Evolutionary conservation across 1,140 invertebrate genomes (phyloP).

Genomic region (Amyelois transitella): DNA sequence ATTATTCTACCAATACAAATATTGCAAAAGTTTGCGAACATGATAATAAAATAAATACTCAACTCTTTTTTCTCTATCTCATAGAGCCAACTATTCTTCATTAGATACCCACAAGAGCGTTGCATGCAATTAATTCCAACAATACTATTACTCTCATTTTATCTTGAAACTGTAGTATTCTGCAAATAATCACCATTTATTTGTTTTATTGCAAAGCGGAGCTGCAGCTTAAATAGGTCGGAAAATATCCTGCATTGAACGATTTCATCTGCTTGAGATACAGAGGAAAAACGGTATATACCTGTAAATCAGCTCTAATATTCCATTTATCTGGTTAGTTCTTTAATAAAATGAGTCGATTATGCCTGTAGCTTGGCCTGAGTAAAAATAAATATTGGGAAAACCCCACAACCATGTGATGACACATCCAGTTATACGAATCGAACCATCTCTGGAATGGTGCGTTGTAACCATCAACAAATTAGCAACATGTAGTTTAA

Average conservation of each 20-base stretch:
- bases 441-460: too few relatives aligned
- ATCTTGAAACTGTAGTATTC: background rate
- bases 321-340: too few relatives aligned
- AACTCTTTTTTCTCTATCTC: background rate
- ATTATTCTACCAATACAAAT: background rate
- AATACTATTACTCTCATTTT: background rate
- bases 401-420: too few relatives aligned
- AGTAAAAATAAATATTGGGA: too few relatives aligned
- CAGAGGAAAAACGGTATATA: background rate
- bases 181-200: background rate
- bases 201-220: background rate
- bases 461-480: too few relatives aligned
- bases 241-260: slow-evolving; percentile 31
- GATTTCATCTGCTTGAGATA: background rate
- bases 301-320: too few relatives aligned
- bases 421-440: too few relatives aligned
- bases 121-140: background rate
- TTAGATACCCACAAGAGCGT: background rate
- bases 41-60: background rate
- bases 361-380: too few relatives aligned
- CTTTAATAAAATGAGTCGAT: too few relatives aligned
- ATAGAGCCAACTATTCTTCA: background rate
- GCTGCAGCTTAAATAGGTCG: slow-evolving; percentile 22
- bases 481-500: too few relatives aligned
- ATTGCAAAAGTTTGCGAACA: background rate